A percentile compares a stretch with the other conserved stretches of the same genome.
Conservation (phyloP, 2,888 invertebrate species). For the Timandra comae region DNA sequence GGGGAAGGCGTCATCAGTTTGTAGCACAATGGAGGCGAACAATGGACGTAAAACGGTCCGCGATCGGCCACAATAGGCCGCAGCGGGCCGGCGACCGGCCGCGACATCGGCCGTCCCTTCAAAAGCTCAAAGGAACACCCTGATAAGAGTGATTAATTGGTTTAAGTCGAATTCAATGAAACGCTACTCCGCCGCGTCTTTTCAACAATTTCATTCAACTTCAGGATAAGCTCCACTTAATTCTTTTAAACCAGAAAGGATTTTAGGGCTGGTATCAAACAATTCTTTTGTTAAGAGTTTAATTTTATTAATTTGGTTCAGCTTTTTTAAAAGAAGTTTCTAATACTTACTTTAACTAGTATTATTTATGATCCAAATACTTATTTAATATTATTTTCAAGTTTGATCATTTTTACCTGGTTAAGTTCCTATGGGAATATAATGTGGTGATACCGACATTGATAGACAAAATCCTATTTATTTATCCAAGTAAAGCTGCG, state of each 20-base stretch:
- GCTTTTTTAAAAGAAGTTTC: background rate
- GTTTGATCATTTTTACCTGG: no score
- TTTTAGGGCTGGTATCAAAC: background rate
- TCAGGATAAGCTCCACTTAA: slow-evolving; percentile 42
- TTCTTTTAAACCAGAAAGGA: slow-evolving; percentile 17
- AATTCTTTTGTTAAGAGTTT: background rate
- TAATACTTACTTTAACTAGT: no score
- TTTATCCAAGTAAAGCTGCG: no score
- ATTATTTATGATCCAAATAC: no score
- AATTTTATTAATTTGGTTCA: no score
- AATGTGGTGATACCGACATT: no score
- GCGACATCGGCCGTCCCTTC: slow-evolving; percentile 57
- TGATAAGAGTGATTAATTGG: slow-evolving; percentile 76
- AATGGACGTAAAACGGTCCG: slow-evolving; percentile 45
- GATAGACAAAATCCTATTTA: no score
- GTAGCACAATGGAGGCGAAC: slow-evolving; percentile 54
- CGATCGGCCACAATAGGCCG: slow-evolving; percentile 44
- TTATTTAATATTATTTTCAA: no score
- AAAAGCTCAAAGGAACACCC: slow-evolving; percentile 62
- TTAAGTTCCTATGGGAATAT: no score
- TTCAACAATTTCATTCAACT: slow-evolving; percentile 22
- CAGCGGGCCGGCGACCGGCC: slow-evolving; percentile 48
- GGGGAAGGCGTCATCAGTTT: slow-evolving; percentile 58
- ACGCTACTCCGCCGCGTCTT: slow-evolving; percentile 39
- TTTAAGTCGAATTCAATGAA: slow-evolving; percentile 72